Percentiles rank a stretch among this genome's conserved stretches.
These are phyloP conservation scores for Alexandromys fortis DNA, from an alignment of 2,113 vertebrate genomes.

Conservation along the genomic window DNA sequence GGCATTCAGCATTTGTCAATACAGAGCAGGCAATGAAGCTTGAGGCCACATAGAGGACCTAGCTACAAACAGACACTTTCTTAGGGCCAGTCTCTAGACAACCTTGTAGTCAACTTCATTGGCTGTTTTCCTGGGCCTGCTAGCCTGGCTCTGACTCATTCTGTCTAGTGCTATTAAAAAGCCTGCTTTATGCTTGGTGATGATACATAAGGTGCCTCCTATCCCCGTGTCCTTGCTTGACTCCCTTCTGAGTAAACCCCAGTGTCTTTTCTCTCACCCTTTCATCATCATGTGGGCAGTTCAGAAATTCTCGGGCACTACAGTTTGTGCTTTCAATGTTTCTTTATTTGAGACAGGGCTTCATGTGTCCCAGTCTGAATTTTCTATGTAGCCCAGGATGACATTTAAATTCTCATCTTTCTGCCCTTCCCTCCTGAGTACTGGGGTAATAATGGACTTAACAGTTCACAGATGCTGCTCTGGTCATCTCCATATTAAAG, in stretches of 20 bases:
- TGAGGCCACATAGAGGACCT: not conserved
- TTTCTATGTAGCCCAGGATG: not conserved
- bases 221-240: constrained; percentile 57
- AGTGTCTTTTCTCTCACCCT: constrained; percentile 35
- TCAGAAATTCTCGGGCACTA: not conserved
- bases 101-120: constrained; percentile 66
- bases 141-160: constrained; percentile 51
- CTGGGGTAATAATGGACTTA: not conserved
- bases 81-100: constrained; percentile 65
- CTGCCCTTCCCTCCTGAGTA: not conserved
- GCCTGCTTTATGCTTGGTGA: constrained; percentile 58
- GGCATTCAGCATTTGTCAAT: not conserved
- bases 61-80: constrained; percentile 62
- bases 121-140: constrained; percentile 67
- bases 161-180: constrained; percentile 67
- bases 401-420: not conserved
- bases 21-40: constrained; percentile 38
- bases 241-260: constrained; percentile 30
- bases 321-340: not conserved
- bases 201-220: constrained; percentile 45
- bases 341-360: no score
- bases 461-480: not conserved
- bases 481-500: not conserved
- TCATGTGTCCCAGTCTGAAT: not conserved
- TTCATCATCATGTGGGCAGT: constrained; percentile 2